Percentiles rank a stretch among this genome's conserved stretches.
These are phyloP conservation scores for Cremastinae sp. DNA, from an alignment of 2,888 invertebrate genomes.

Conservation along the genomic window DNA sequence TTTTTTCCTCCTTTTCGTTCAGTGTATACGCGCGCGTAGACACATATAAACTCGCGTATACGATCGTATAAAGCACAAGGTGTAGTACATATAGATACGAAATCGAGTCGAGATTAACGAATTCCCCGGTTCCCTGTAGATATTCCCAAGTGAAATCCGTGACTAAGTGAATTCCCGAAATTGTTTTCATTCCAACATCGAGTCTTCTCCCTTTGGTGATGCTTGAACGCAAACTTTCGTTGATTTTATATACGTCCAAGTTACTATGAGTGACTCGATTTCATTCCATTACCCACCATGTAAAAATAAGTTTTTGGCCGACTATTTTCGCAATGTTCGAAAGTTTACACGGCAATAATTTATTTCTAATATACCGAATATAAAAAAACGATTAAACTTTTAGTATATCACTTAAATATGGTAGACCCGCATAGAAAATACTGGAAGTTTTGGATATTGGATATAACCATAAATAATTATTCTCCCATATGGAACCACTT, in stretches of 20 bases:
- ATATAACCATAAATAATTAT: constrained; percentile 55
- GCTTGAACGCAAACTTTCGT: constrained; percentile 36
- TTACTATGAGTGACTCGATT: constrained; percentile 26
- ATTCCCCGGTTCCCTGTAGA: constrained; percentile 54
- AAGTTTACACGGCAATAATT: neutral
- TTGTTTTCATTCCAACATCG: constrained; percentile 62
- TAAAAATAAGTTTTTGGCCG: neutral
- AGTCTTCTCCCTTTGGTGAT: constrained; percentile 45
- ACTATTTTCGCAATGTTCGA: neutral
- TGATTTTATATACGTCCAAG: constrained; percentile 8
- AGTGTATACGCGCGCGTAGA: constrained; percentile 6
- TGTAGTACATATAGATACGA: constrained; percentile 17
- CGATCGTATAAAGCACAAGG: neutral
- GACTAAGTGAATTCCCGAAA: constrained; percentile 62
- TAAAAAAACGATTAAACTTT: too few relatives aligned
- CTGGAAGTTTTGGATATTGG: constrained; percentile 29
- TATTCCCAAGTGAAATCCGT: constrained; percentile 59
- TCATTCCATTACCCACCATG: constrained; percentile 3
- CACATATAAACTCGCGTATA: neutral
- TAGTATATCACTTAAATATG: neutral
- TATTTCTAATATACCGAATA: neutral
- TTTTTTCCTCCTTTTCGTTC: constrained; percentile 26
- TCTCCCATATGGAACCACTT: constrained; percentile 36
- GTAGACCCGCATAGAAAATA: constrained; percentile 18
- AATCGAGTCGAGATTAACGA: constrained; percentile 62